Conservation (phyloP, 2,113 vertebrate species). For the Ageneiosus marmoratus region DNA sequence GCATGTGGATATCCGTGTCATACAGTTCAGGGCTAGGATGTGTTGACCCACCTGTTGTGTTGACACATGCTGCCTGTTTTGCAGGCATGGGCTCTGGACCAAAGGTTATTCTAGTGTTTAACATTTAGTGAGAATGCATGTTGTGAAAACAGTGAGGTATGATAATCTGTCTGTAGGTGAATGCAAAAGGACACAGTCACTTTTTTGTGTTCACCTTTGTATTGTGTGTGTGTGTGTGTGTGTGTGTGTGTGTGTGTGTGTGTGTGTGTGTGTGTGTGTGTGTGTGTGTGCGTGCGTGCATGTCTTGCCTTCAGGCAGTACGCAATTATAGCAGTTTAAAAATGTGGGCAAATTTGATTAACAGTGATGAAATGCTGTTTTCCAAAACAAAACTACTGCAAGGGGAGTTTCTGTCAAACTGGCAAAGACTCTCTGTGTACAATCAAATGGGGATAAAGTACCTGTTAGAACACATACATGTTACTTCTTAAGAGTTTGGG, state of each 20-base stretch:
- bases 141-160: slow-evolving; percentile 54
- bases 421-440: not conserved
- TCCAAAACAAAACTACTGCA: not conserved
- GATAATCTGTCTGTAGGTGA: not conserved
- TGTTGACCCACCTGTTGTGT: slow-evolving; percentile 65
- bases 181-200: not conserved
- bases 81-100: slow-evolving; percentile 36
- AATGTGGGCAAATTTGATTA: not conserved
- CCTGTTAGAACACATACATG: not conserved
- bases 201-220: not conserved
- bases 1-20: slow-evolving; percentile 25
- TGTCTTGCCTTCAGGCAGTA: not conserved
- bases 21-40: slow-evolving; percentile 61
- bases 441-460: not conserved
- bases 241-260: no score
- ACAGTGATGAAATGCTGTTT: not conserved
- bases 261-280: no score
- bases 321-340: not conserved
- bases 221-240: not conserved
- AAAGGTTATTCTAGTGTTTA: not conserved
- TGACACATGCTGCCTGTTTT: slow-evolving; percentile 66
- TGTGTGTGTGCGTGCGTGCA: no score
- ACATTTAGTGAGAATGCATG: slow-evolving; percentile 20
- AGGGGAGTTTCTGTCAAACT: not conserved
- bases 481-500: not conserved